phyloP scores from a whole-genome alignment of 2,888 invertebrate species.

The Agrotis exclamationis region DNA sequence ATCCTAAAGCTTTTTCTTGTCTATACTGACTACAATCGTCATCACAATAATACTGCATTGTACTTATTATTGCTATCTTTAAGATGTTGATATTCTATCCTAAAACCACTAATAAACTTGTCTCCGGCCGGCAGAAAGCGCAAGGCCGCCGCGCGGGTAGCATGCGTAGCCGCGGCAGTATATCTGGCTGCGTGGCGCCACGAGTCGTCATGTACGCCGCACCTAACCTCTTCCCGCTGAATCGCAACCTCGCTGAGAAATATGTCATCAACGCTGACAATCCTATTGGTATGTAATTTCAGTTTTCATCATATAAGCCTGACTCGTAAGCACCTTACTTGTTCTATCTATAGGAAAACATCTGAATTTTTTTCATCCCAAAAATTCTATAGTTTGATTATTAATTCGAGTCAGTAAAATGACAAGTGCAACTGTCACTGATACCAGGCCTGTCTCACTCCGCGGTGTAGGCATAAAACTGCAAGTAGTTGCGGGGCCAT shows the following conservation, averaged over 20 bases:
- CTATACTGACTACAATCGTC: background rate
- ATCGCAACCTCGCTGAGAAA: constrained; percentile 95
- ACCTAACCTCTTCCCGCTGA: constrained; percentile 94
- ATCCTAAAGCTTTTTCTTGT: background rate
- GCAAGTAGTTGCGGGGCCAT: too few relatives aligned
- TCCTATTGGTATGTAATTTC: constrained; percentile 80
- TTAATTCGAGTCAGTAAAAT: too few relatives aligned
- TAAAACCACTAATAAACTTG: background rate
- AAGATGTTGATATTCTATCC: too few relatives aligned
- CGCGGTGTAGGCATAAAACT: too few relatives aligned
- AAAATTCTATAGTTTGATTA: too few relatives aligned
- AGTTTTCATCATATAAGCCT: too few relatives aligned
- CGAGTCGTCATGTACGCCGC: constrained; percentile 94
- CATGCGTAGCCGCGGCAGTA: constrained; percentile 86
- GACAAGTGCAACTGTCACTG: too few relatives aligned
- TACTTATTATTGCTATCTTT: too few relatives aligned
- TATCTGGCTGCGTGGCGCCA: constrained; percentile 89
- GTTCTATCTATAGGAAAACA: background rate
- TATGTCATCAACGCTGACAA: constrained; percentile 92
- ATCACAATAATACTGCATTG: background rate
- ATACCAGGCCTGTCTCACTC: too few relatives aligned
- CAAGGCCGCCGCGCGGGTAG: constrained; percentile 88
- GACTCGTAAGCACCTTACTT: background rate
- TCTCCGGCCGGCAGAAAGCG: constrained; percentile 79
- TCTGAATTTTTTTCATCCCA: background rate